Base-by-base conservation (phyloP, 2,113 vertebrate genomes). In the Climacteris rufus region DNA sequence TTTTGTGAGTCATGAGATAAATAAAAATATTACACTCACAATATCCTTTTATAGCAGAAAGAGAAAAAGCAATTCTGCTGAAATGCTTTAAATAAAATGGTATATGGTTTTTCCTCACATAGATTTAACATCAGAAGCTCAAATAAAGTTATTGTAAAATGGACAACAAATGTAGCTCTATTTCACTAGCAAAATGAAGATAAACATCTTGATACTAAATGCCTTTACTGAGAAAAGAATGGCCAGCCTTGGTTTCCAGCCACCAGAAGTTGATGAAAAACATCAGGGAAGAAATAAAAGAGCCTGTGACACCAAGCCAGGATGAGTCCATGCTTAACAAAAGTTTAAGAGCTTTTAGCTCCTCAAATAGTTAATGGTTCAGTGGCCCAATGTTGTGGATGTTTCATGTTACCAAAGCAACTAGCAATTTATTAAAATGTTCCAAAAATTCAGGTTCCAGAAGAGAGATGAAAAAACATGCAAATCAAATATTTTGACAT, bases 401-500 rank as follows among this genome's bases (percentile, higher is more conserved):
- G 37, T 35, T 93, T 86, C 25, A 18, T 3, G 24, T 56, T 33
- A 49, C 44, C 69, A 84, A 72, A 78, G 57, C 28, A 86, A 71
- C n/a, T 42, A 5, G 2, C 27, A 44, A 12, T 31, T 87, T 65
- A 50, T 39, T 80, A 5, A 85, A 90, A 40, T 21, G 35, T 30
- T 86, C 0, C 9, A 72, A 82, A 82, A 60, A 15, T 4, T 20
- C 30, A 28, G 35, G 30, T 85, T 90, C n/a, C 63, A 52, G 47
- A 54, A 74, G 31, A 77, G 8, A 4, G 3, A 78, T 9, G 31
- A 69, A 65, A 75, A 83, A 68, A 7, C 15, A 40, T 2, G 2
- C 19, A 85, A 72, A 83, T 83, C 40, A 45, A 65, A 10, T 80
- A n/a, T 80, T 96, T 74, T 79, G 61, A 61, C 74, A 85, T 40